phyloP scores from a whole-genome alignment of 2,113 vertebrate genomes.

The Salvelinus namaycush region DNA sequence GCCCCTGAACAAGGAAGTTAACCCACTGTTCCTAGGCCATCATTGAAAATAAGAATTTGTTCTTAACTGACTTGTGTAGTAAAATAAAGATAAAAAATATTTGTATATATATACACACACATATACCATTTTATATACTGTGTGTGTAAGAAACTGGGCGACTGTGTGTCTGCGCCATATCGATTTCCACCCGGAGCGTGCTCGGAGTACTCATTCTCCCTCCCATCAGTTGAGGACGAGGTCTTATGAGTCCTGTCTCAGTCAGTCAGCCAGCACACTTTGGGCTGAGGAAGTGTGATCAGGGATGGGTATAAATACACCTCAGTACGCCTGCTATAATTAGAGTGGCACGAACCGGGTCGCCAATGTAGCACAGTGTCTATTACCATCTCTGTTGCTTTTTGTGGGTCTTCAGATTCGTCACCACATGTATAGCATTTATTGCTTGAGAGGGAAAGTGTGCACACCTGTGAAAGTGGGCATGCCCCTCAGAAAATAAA shows the following conservation, averaged over 20 bases:
- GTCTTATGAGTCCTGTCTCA: constrained; percentile 50
- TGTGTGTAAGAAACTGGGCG: no score
- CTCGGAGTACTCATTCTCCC: constrained; percentile 19
- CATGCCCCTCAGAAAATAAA: no score
- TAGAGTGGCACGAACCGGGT: constrained; percentile 75
- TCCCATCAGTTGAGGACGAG: constrained; percentile 18
- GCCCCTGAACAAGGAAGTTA: no score
- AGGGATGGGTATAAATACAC: constrained; percentile 76
- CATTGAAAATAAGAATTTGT: no score
- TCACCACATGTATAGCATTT: constrained; percentile 33
- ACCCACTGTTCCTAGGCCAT: no score
- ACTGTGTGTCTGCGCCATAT: no score
- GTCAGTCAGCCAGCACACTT: constrained; percentile 62
- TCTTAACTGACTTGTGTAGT: no score
- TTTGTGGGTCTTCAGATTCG: constrained; percentile 22
- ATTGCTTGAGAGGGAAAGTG: constrained; percentile 27
- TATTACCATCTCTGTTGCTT: constrained; percentile 43
- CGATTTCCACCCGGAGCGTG: neutral
- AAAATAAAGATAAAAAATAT: no score
- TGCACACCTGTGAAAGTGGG: neutral
- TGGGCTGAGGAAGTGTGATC: constrained; percentile 66
- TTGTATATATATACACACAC: no score
- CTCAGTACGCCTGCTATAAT: constrained; percentile 70
- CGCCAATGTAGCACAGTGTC: constrained; percentile 76
- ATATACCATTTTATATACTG: no score